Evolutionary conservation across 2,888 invertebrate genomes (phyloP).

Genomic region (Plutella xylostella): DNA sequence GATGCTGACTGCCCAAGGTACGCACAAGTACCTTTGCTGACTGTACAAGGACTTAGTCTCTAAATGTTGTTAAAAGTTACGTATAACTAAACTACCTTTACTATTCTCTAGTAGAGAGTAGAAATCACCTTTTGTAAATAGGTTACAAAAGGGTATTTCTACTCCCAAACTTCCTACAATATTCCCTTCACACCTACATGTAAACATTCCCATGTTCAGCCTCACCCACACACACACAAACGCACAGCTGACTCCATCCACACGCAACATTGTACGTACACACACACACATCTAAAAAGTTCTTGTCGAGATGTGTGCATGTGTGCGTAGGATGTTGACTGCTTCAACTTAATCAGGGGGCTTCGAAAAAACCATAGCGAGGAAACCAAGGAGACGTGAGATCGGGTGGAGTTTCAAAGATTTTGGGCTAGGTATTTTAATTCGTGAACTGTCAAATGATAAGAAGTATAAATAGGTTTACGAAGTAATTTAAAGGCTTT

Average conservation of each 20-base stretch:
- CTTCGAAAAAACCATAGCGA: slow-evolving; percentile 56
- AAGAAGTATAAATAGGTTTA: too few species aligned
- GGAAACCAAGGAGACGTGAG: slow-evolving; percentile 26
- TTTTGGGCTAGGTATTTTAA: too few species aligned
- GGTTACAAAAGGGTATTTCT: too few species aligned
- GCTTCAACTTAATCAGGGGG: slow-evolving; percentile 53
- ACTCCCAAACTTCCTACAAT: not conserved
- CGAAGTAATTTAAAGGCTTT: too few species aligned
- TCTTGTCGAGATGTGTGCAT: slow-evolving; percentile 19
- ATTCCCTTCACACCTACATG: not conserved
- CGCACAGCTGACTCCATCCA: slow-evolving; percentile 57
- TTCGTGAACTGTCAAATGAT: too few species aligned
- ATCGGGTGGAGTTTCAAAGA: not conserved
- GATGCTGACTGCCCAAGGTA: too few species aligned
- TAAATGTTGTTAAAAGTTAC: too few species aligned
- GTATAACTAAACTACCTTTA: too few species aligned
- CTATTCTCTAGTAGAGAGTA: too few species aligned
- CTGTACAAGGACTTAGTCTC: too few species aligned
- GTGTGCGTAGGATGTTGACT: slow-evolving; percentile 45
- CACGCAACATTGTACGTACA: slow-evolving; percentile 21
- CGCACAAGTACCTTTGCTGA: too few species aligned
- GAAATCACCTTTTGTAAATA: too few species aligned
- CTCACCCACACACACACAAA: slow-evolving; percentile 16
- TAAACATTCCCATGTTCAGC: not conserved
- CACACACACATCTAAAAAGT: not conserved